phyloP scores from a whole-genome alignment of 2,797 vertebrate species.

The Sebastes wilsoni region DNA sequence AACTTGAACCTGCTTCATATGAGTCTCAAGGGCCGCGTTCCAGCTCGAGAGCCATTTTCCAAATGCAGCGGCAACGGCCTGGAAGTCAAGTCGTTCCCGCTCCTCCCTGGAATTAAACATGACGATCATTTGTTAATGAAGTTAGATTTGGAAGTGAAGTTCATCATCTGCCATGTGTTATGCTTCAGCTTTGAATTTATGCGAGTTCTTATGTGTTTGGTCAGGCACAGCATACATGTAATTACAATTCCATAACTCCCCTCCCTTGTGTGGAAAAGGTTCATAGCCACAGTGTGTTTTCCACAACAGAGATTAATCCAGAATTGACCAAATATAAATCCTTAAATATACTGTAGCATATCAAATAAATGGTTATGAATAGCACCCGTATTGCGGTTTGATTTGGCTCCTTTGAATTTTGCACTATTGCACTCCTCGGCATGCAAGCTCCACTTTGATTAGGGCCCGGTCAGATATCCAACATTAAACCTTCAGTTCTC shows the following conservation, averaged over 20 bases:
- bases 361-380: conserved; percentile 75
- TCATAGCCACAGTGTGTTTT: conserved; percentile 70
- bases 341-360: conserved; percentile 67
- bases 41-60: conserved; percentile 33
- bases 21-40: conserved; percentile 37
- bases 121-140: conserved; percentile 54
- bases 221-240: conserved; percentile 70
- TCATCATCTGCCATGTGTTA: conserved; percentile 58
- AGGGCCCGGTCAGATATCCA: neutral
- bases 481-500: conserved; percentile 11
- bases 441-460: conserved; percentile 19
- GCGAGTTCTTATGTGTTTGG: conserved; percentile 66
- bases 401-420: conserved; percentile 1
- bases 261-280: conserved; percentile 67
- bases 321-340: conserved; percentile 69
- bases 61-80: conserved; percentile 12
- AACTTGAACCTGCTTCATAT: conserved; percentile 59
- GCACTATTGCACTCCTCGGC: neutral
- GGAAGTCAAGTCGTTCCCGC: conserved; percentile 1
- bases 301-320: conserved; percentile 75
- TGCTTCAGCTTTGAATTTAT: conserved; percentile 57
- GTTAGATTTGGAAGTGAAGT: conserved; percentile 45
- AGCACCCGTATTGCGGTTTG: conserved; percentile 29
- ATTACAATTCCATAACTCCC: conserved; percentile 62
- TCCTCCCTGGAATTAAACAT: conserved; percentile 33